Base-by-base conservation (phyloP, 2,888 invertebrate species). In the Disparrhopalites patrizii region DNA sequence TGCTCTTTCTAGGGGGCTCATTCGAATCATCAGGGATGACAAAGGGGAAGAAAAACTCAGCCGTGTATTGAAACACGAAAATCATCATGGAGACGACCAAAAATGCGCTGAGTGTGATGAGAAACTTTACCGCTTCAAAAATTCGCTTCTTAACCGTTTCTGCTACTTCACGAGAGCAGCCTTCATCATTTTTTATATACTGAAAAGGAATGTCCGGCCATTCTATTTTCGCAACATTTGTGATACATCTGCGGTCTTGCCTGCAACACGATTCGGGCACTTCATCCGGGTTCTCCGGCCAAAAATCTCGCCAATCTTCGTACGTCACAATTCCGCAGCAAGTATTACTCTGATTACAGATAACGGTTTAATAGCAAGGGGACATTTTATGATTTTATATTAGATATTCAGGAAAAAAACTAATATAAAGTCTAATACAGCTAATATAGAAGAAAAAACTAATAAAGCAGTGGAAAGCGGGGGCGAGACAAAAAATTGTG, bases 291-390 rank as follows among this genome's bases (percentile, higher is more conserved):
- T 4, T 27, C 18, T 54, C 28, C 2, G 54, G 31, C 54, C 54
- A 54, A 18, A 54, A 54, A 10, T n/a, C 28, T 13, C 31, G 13
- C 54, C 54, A 54, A 31, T 54, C 54, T 3, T 31, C 27, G 18
- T 27, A 54, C 8, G 31, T 31, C 5, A 54, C 4, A n/a, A 54
- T 54, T 2, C 54, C 54, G 33, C 54, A 54, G 10, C 54, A 54
- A 1, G 30, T 28, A 15, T n/a, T 27, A 18, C 54, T 54, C 20
- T 31, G 20, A 18, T n/a, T n/a, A n/a, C n/a, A n/a, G n/a, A n/a
- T n/a, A n/a, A n/a, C n/a, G n/a, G n/a, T n/a, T n/a, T n/a, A n/a
- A n/a, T n/a, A n/a, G n/a, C n/a, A n/a, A n/a, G n/a, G n/a, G n/a
- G n/a, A n/a, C n/a, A n/a, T n/a, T n/a, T n/a, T n/a, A n/a, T n/a